Evolutionary conservation across 2,797 vertebrate genomes (phyloP), one percentile per base, ranked within the genome.

Genomic region (Melanotaenia maccullochi): DNA sequence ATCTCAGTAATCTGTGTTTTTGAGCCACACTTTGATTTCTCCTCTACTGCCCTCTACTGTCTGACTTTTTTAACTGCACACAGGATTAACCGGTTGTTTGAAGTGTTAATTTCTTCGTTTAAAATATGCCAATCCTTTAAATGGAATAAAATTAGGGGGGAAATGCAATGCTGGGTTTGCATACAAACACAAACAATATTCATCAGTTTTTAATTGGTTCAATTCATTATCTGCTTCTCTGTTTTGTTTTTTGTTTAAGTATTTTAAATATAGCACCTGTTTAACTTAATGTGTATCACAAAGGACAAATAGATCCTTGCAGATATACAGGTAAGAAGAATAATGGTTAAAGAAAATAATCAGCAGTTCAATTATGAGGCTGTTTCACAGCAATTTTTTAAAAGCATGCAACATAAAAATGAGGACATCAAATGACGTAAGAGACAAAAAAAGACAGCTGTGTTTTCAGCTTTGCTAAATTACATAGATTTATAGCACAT

Each of bases 1-100:
- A 58, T 55, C 32, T 61, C 49, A 30, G 13, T 4, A 35, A 33
- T 52, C 40, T 4, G 9, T 25, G 7, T 33, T 55, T 44, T 6
- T 60, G 66, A 33, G 13, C 12, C 22, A 35, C 3, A 4, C 16
- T 68, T 52, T 60, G 30, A 49, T 68, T 73, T 79, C 33, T 76
- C 69, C 69, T 83, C 54, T 71, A 52, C 72, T 86, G 89, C 82
- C 88, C 85, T 82, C 90, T 85, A 64, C 73, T 90, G 91, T 0
- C 59, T 42, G 8, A 1, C 7, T 74, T 70, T 0, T 49, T 44
- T 22, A 75, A 73, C 60, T 79, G 65, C 68, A 88, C 12, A 47
- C 5, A 36, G n/a, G 16, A 6, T 33, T n/a, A 64, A 9, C 3
- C 3, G 35, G 6, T 4, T 4, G 9, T 51, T 44, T 20, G 30